Percentiles rank a stretch among this genome's conserved stretches.
Conservation (phyloP, 2,797 vertebrate genomes). For the Leptatherina wallacei region DNA sequence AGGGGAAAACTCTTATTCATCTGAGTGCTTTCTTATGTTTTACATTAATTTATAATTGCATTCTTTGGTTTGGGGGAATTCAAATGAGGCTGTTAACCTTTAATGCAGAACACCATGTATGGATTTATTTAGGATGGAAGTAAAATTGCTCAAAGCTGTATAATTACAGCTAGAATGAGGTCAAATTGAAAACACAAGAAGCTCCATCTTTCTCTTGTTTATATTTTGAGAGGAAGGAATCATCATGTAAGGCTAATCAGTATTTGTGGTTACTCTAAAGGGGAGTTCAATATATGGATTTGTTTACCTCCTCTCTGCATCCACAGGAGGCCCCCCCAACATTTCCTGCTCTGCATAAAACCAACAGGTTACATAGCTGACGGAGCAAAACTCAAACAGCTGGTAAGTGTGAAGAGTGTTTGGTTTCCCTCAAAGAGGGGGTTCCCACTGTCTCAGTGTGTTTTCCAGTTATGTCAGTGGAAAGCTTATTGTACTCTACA, state of each 20-base stretch:
- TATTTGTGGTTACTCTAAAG: constrained; percentile 53
- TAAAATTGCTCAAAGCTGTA: neutral
- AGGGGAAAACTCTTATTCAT: neutral
- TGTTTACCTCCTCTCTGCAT: constrained; percentile 53
- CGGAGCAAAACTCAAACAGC: constrained; percentile 13
- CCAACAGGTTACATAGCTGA: constrained; percentile 14
- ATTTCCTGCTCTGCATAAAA: constrained; percentile 25
- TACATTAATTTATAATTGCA: neutral
- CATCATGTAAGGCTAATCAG: constrained; percentile 47
- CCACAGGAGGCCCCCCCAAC: constrained; percentile 36
- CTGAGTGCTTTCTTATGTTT: neutral
- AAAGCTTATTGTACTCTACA: constrained; percentile 16
- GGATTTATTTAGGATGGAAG: neutral
- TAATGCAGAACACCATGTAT: neutral
- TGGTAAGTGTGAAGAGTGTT: constrained; percentile 19
- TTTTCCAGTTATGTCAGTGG: constrained; percentile 31
- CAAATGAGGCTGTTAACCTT: neutral
- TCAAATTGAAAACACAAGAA: neutral
- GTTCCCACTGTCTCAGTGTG: constrained; percentile 13
- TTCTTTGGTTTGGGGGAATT: neutral
- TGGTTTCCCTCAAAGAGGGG: constrained; percentile 27
- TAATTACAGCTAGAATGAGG: neutral
- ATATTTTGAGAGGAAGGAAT: constrained; percentile 20
- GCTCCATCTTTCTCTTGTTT: constrained; percentile 11
- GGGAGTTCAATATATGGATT: constrained; percentile 67